phyloP scores from a whole-genome alignment of 2,888 invertebrate species.

The Oconnorella tubifera region DNA sequence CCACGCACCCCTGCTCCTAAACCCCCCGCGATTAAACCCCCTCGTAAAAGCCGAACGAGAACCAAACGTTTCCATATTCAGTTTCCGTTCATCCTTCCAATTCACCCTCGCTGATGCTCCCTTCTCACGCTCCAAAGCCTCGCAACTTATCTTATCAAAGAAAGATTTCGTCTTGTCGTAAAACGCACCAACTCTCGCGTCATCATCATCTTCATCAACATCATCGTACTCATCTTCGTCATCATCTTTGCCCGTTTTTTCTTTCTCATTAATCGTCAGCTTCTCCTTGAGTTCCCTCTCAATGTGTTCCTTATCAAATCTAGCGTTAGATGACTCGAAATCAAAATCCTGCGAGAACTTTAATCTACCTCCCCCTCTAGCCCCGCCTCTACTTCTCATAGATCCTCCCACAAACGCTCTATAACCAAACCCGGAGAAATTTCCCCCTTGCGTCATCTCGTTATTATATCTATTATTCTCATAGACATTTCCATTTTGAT shows the following conservation, averaged over 20 bases:
- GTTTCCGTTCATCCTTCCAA: constrained; percentile 92
- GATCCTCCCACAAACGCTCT: no score
- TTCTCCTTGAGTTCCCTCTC: constrained; percentile 73
- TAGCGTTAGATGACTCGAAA: constrained; percentile 95
- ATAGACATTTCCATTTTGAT: no score
- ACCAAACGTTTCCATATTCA: constrained; percentile 96
- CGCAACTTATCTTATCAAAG: constrained; percentile 98
- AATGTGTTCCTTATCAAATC: constrained; percentile 80
- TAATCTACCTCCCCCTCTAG: no score
- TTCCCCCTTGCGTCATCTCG: no score
- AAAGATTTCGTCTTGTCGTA: constrained; percentile 97
- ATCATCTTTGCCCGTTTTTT: constrained; percentile 36
- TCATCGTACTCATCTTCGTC: constrained; percentile 27
- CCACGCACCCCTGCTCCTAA: constrained; percentile 23
- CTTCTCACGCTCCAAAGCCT: constrained; percentile 79
- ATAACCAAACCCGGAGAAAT: no score
- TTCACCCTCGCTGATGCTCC: no score
- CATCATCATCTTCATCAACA: no score
- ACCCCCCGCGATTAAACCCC: constrained; percentile 43
- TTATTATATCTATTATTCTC: no score
- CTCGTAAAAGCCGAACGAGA: constrained; percentile 69
- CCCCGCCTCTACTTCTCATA: no score
- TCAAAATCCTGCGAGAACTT: constrained; percentile 98
- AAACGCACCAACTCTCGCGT: no score
- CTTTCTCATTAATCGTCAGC: constrained; percentile 73